Conservation (phyloP, 2,113 vertebrate species). For the Neodontobutis hainanensis region DNA sequence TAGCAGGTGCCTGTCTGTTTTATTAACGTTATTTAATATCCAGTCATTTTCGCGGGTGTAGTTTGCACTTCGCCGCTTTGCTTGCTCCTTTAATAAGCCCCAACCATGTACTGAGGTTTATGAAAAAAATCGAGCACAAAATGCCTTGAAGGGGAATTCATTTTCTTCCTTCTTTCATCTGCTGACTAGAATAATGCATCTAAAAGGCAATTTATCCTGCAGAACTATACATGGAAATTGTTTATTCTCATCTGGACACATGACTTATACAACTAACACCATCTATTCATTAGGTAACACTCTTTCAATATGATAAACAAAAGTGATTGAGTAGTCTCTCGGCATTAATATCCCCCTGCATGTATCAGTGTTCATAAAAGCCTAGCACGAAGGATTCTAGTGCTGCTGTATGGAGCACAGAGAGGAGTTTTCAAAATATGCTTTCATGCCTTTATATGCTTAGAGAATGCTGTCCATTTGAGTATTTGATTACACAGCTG, state of each 20-base stretch:
- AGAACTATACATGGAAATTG: not conserved
- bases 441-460: not conserved
- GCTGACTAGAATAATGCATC: slow-evolving; percentile 2
- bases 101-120: not conserved
- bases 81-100: slow-evolving; percentile 33
- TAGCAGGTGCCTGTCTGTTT: slow-evolving; percentile 42
- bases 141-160: not conserved
- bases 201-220: not conserved
- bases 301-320: slow-evolving; percentile 14
- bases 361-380: slow-evolving; percentile 1
- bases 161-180: not conserved
- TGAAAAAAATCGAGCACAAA: slow-evolving; percentile 10
- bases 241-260: not conserved
- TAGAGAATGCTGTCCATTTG: not conserved
- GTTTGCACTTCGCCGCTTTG: slow-evolving; percentile 23
- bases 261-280: slow-evolving; percentile 24
- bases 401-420: not conserved
- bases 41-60: slow-evolving; percentile 2
- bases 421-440: not conserved
- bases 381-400: not conserved
- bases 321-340: slow-evolving; percentile 30
- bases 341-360: slow-evolving; percentile 24
- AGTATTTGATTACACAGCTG: not conserved
- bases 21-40: slow-evolving; percentile 54
- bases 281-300: not conserved